Evolutionary conservation across 2,113 vertebrate genomes (phyloP).

Genomic region (Siphamia tubifer): DNA sequence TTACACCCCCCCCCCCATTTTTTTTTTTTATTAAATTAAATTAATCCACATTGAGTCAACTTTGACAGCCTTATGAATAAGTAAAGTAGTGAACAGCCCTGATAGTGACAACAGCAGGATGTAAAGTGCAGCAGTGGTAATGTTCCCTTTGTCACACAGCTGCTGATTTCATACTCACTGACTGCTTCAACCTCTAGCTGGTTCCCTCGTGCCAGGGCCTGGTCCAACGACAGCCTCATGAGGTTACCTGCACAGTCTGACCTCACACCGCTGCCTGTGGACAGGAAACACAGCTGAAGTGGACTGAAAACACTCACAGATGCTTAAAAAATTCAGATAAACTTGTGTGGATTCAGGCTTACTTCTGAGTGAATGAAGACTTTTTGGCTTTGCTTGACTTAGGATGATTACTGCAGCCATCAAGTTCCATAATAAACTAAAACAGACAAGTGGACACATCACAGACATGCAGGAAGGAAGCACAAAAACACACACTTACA

Average conservation of each 20-base stretch:
- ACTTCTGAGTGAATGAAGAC: conserved; percentile 58
- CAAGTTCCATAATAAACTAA: conserved; percentile 63
- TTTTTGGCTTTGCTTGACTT: conserved; percentile 52
- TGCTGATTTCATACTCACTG: conserved; percentile 60
- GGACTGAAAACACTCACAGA: not conserved
- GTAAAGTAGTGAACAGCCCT: too few species aligned
- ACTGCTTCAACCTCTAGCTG: conserved; percentile 74
- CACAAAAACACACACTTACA: accelerated
- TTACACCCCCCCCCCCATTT: too few species aligned
- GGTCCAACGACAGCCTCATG: conserved; percentile 70
- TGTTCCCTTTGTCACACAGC: not conserved
- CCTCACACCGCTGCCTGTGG: conserved; percentile 55
- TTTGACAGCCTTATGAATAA: too few species aligned
- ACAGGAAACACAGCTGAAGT: not conserved
- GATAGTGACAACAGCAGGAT: too few species aligned
- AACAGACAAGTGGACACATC: accelerated
- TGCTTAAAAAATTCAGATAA: not conserved
- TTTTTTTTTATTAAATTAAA: too few species aligned
- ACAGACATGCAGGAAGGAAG: not conserved
- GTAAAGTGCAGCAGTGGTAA: too few species aligned
- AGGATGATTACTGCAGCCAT: conserved; percentile 37
- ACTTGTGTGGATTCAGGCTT: conserved; percentile 1
- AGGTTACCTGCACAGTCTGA: conserved; percentile 70
- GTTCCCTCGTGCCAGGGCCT: conserved; percentile 69
- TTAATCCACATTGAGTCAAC: too few species aligned